phyloP scores from a whole-genome alignment of 2,113 vertebrate species.

The Semicossyphus pulcher region DNA sequence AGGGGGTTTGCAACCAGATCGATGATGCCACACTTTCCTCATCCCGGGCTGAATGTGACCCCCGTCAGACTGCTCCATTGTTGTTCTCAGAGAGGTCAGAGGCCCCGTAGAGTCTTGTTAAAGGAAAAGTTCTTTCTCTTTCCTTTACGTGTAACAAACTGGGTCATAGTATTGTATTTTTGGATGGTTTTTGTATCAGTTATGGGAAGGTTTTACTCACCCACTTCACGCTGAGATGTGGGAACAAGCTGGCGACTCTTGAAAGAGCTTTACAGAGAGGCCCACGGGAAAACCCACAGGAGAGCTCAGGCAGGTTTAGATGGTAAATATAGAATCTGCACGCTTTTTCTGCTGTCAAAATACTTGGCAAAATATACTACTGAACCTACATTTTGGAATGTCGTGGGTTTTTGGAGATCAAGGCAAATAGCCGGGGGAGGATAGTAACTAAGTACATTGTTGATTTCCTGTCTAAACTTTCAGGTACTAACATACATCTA shows the following conservation, averaged over 20 bases:
- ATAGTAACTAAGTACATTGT: background rate
- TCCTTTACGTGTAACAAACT: background rate
- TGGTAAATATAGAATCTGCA: conserved; percentile 12
- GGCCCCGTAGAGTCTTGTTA: conserved; percentile 1
- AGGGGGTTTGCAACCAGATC: conserved; percentile 8
- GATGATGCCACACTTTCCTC: conserved; percentile 45
- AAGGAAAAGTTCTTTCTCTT: background rate
- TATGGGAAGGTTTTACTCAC: conserved; percentile 14
- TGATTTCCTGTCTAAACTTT: no score
- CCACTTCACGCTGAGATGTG: background rate
- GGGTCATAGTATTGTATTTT: conserved; percentile 36
- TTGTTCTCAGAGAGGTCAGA: conserved; percentile 26
- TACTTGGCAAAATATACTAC: background rate
- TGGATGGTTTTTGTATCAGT: conserved; percentile 2
- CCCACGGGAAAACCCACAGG: background rate
- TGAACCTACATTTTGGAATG: background rate
- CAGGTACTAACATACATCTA: no score
- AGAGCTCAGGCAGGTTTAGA: conserved; percentile 1
- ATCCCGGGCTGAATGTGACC: conserved; percentile 31
- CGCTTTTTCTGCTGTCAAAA: background rate
- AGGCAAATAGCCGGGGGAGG: background rate
- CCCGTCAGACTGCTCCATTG: conserved; percentile 26
- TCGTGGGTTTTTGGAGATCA: no score
- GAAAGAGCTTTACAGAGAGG: background rate
- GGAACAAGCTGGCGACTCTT: background rate